Evolutionary conservation across 2,113 vertebrate species (phyloP).

Genomic region (Tragulus kanchil): DNA sequence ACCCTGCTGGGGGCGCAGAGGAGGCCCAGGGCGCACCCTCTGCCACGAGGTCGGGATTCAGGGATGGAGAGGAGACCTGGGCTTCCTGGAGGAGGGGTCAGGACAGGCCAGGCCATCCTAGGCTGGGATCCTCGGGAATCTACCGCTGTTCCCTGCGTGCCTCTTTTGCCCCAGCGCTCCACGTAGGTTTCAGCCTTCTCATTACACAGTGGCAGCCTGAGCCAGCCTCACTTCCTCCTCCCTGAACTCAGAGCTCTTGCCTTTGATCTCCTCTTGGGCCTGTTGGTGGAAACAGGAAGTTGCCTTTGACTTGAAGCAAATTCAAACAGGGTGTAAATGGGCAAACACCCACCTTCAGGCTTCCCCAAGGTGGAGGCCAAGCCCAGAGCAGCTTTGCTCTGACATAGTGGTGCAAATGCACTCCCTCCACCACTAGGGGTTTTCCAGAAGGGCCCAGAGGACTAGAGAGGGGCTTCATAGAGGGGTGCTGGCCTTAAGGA

Average conservation of each 20-base stretch:
- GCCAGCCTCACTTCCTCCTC: constrained; percentile 72
- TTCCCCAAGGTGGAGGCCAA: background rate
- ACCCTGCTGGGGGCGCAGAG: background rate
- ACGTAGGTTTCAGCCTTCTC: constrained; percentile 60
- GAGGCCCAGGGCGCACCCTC: background rate
- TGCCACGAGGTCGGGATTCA: background rate
- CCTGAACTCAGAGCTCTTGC: constrained; percentile 73
- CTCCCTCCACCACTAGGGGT: background rate
- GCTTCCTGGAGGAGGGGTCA: background rate
- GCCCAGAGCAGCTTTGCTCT: background rate
- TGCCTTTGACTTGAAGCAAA: constrained; percentile 77
- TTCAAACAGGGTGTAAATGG: constrained; percentile 64
- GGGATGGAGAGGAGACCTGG: background rate
- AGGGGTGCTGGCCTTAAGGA: background rate
- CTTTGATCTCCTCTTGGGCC: constrained; percentile 79
- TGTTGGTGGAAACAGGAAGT: constrained; percentile 81
- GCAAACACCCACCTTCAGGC: constrained; percentile 23
- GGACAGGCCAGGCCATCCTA: background rate
- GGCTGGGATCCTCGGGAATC: background rate
- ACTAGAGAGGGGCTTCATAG: background rate
- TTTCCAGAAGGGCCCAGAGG: background rate
- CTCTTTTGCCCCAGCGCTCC: background rate
- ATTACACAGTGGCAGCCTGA: constrained; percentile 5
- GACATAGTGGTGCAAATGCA: background rate
- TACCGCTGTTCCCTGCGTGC: background rate